These are phyloP conservation scores for Florisuga fusca DNA, from an alignment of 2,797 vertebrate species.

Conservation along the genomic window DNA sequence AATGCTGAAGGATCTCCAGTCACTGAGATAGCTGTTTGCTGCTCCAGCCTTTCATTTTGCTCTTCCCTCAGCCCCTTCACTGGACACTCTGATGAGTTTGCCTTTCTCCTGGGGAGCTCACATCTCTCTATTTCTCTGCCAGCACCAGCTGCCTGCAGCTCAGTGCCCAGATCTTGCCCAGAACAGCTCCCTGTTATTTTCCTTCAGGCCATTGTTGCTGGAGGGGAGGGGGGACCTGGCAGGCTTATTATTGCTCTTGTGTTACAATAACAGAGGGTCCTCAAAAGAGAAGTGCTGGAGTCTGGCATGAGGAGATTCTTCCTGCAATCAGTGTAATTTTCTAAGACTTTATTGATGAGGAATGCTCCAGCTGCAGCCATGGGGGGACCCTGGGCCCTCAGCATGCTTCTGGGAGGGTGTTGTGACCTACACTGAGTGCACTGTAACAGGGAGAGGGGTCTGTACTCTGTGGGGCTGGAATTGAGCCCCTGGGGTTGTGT, in stretches of 20 bases:
- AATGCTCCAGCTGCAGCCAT: neutral
- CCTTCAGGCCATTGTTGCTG: neutral
- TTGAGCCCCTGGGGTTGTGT: neutral
- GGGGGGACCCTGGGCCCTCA: neutral
- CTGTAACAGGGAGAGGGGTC: neutral
- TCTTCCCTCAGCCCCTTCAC: neutral
- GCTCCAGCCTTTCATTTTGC: neutral
- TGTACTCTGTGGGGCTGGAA: neutral
- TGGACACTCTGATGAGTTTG: neutral
- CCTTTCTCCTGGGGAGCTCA: neutral
- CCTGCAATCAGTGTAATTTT: neutral
- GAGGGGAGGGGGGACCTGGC: neutral
- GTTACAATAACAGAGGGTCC: neutral
- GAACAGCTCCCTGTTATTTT: neutral
- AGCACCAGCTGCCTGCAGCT: slow-evolving; percentile 34
- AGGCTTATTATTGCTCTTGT: neutral
- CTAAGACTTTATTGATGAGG: neutral
- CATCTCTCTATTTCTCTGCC: neutral
- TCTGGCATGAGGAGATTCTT: neutral
- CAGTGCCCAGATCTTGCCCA: neutral
- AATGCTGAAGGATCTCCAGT: neutral
- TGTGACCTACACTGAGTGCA: neutral
- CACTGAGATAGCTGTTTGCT: neutral
- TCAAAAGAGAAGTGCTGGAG: neutral
- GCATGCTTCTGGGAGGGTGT: neutral